A percentile compares a stretch with the other conserved stretches of the same genome.
These are phyloP conservation scores for Crypturellus tataupa DNA, from an alignment of 2,797 vertebrate species.

Conservation along the genomic window DNA sequence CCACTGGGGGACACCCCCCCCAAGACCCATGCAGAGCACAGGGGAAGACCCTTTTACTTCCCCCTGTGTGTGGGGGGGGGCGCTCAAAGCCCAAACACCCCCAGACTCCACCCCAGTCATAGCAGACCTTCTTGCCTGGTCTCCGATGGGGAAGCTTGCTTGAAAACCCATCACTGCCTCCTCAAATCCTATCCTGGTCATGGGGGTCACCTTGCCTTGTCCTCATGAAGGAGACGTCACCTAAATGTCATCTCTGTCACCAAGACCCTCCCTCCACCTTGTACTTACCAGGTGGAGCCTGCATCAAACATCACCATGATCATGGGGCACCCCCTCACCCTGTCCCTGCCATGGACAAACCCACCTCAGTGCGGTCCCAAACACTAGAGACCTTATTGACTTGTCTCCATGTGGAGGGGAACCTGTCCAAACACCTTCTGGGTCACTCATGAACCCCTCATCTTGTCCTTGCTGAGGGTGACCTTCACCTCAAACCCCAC, in stretches of 20 bases:
- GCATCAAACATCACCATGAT: background rate
- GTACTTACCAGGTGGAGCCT: background rate
- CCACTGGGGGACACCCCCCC: background rate
- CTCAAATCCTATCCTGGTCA: background rate
- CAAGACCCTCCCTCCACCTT: background rate
- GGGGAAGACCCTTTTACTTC: background rate
- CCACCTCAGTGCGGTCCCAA: background rate
- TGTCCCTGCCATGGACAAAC: background rate
- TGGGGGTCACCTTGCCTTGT: background rate
- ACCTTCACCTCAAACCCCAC: too few species aligned
- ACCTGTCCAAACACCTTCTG: background rate
- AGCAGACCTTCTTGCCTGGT: background rate
- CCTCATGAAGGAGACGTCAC: background rate
- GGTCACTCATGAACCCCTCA: background rate
- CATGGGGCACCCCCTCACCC: background rate
- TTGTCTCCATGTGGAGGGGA: background rate
- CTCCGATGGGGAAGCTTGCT: background rate
- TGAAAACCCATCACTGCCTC: background rate
- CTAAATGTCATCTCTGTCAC: background rate
- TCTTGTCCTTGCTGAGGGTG: background rate
- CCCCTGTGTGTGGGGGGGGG: background rate
- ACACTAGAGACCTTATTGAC: background rate
- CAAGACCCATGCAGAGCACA: accelerated
- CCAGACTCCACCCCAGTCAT: background rate
- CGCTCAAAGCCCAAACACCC: background rate